phyloP scores from a whole-genome alignment of 2,888 invertebrate genomes.

The Eupithecia subfuscata region DNA sequence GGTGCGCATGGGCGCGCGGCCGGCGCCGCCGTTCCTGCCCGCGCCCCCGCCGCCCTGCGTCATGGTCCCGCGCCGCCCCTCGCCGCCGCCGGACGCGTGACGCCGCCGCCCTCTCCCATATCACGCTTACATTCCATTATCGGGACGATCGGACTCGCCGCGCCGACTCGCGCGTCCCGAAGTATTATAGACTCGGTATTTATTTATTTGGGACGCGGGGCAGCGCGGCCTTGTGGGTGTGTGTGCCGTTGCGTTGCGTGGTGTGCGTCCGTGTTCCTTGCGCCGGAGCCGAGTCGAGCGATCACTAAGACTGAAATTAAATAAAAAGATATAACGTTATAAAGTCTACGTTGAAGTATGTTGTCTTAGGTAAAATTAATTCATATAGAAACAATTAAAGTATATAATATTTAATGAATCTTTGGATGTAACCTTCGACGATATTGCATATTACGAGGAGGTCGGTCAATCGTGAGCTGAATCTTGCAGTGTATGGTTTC shows the following conservation, averaged over 20 bases:
- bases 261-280: conserved; percentile 69
- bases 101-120: conserved; percentile 63
- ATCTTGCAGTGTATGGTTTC: conserved; percentile 78
- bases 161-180: conserved; percentile 72
- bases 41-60: conserved; percentile 48
- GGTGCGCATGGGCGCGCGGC: conserved; percentile 79
- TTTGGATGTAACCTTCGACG: conserved; percentile 74
- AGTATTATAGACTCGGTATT: conserved; percentile 81
- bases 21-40: conserved; percentile 42
- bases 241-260: conserved; percentile 51
- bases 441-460: conserved; percentile 73
- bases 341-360: conserved; percentile 80
- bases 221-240: conserved; percentile 39
- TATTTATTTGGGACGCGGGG: conserved; percentile 76
- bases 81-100: conserved; percentile 63
- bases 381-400: conserved; percentile 80
- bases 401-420: conserved; percentile 80
- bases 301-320: conserved; percentile 83
- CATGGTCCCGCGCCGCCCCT: conserved; percentile 62
- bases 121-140: conserved; percentile 83
- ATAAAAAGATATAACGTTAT: conserved; percentile 80
- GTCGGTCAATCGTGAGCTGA: conserved; percentile 72
- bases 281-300: conserved; percentile 79
- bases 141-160: conserved; percentile 75
- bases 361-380: conserved; percentile 83